Evolutionary conservation across 2,888 invertebrate species (phyloP).

Genomic region (Eudasyphora cyanicolor): DNA sequence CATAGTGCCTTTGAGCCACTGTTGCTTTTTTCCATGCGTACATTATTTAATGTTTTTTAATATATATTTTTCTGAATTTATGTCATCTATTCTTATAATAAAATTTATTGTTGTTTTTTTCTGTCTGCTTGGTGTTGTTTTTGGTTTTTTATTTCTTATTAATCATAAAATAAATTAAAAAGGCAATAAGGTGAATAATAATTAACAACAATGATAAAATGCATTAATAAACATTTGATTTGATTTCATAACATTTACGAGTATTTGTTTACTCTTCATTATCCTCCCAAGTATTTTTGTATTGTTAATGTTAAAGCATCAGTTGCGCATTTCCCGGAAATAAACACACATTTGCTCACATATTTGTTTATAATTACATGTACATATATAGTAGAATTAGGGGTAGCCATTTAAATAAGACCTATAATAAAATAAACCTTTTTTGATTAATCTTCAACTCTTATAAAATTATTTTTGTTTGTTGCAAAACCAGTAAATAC

Average conservation of each 20-base stretch:
- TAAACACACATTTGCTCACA: background rate
- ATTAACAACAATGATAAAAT: background rate
- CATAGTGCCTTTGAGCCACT: background rate
- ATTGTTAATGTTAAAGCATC: background rate
- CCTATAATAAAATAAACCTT: background rate
- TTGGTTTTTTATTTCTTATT: constrained; percentile 26
- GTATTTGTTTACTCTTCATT: background rate
- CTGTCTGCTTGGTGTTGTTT: constrained; percentile 37
- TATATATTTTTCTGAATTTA: background rate
- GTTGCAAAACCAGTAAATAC: too few species aligned
- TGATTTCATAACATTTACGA: constrained; percentile 5
- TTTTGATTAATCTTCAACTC: background rate
- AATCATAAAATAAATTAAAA: constrained; percentile 52
- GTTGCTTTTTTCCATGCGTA: too few species aligned
- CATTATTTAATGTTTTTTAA: background rate
- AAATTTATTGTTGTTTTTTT: constrained; percentile 8
- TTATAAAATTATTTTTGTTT: background rate
- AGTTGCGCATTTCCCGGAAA: background rate
- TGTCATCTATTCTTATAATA: background rate
- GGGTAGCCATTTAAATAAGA: background rate
- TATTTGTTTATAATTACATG: too few species aligned
- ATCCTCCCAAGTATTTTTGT: background rate
- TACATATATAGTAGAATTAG: too few species aligned
- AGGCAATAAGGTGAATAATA: constrained; percentile 63
- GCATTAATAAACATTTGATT: background rate